A percentile compares a stretch with the other conserved stretches of the same genome.
These are phyloP conservation scores for Rhingia campestris DNA, from an alignment of 2,888 invertebrate genomes.

Conservation along the genomic window DNA sequence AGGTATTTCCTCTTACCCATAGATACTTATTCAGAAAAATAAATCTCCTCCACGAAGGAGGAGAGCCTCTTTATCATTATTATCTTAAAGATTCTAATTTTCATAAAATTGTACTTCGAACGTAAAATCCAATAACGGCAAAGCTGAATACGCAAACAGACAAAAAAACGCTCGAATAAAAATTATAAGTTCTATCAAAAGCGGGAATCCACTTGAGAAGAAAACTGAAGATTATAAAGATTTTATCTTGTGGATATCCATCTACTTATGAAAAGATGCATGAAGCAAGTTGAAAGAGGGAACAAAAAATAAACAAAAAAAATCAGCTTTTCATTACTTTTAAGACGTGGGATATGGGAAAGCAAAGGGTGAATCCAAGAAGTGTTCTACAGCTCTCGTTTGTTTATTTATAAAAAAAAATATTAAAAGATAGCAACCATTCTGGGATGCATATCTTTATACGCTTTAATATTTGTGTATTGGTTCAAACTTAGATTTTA, in stretches of 20 bases:
- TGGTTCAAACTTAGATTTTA: too few species aligned
- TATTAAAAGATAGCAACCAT: too few species aligned
- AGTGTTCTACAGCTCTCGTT: too few species aligned
- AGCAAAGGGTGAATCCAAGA: neutral
- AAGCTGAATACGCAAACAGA: constrained; percentile 6
- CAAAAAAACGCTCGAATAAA: constrained; percentile 40
- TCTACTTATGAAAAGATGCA: constrained; percentile 35
- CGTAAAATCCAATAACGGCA: constrained; percentile 56
- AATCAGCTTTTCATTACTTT: constrained; percentile 16
- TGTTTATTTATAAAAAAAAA: too few species aligned
- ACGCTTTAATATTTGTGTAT: too few species aligned
- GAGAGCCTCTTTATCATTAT: constrained; percentile 24
- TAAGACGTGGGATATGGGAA: neutral
- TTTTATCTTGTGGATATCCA: constrained; percentile 42
- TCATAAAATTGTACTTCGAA: constrained; percentile 49
- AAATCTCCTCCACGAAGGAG: constrained; percentile 13
- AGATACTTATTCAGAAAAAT: neutral
- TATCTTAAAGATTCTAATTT: constrained; percentile 46
- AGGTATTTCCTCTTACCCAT: constrained; percentile 40
- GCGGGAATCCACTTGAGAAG: constrained; percentile 43
- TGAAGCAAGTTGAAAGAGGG: neutral
- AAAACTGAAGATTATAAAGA: constrained; percentile 37
- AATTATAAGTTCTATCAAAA: constrained; percentile 61
- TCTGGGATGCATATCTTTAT: too few species aligned
- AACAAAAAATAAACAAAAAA: constrained; percentile 18